Base-by-base conservation (phyloP, 1,140 invertebrate genomes). In the Magallana gigas region DNA sequence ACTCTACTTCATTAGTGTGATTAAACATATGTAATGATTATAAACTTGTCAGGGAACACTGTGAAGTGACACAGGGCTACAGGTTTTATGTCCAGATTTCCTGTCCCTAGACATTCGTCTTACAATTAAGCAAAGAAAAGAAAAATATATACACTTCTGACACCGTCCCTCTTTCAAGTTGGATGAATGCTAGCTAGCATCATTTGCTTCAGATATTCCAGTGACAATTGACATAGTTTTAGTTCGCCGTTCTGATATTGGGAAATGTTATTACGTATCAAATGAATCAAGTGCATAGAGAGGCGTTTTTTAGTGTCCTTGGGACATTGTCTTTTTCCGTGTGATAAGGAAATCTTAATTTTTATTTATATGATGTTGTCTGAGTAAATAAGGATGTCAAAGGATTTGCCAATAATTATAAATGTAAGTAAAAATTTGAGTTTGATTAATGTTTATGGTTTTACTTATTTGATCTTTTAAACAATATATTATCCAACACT, bases 61-160 rank as follows among this genome's bases (percentile, higher is more conserved):
- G 23, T 36, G 23, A 29, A 11, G 23, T 76, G 68, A 76, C 68
- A 76, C 7, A 29, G 68, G 11, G 12, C 23, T 76, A 11, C 68
- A 23, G 23, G 23, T 29, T 76, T 76, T 76, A 76, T 76, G 68
- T 76, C 68, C 68, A 76, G 68, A 76, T 76, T 76, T 76, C 60
- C 60, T 64, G 60, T 64, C 29, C 36, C 36, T 76, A 76, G 36
- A 48, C 36, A 48, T 36, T 18, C 8, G 68, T 36, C 68, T 76
- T 11, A 36, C 68, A 76, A 76, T 48, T 48, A 48, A 48, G 36
- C 36, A 48, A 48, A 48, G 36, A 76, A 3, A 23, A 76, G 11
- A 76, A 76, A 76, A 48, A 48, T 48, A 48, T 23, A 23, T 48
- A 76, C 29, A 29, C 68, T 76, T 76, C 68, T 76, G 68, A 76